Conservation (phyloP, 2,113 vertebrate genomes). For the Dasyornis broadbenti region DNA sequence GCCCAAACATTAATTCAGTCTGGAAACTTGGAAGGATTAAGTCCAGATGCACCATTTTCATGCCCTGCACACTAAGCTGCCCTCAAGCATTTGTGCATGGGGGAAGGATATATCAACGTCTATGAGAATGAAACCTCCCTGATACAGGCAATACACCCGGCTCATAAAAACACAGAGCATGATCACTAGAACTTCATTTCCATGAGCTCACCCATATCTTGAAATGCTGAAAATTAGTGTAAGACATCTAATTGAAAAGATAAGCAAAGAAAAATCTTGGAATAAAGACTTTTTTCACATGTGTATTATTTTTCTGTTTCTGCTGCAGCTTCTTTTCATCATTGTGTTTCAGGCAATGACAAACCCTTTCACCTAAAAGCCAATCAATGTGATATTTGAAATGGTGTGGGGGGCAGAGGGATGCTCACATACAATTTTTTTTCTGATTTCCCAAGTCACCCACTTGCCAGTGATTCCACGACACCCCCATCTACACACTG, state of each 20-base stretch:
- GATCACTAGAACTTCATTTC: neutral
- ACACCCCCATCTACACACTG: neutral
- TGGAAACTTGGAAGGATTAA: neutral
- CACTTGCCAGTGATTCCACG: neutral
- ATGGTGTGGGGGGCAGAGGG: neutral
- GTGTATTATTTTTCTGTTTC: neutral
- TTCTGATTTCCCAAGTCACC: neutral
- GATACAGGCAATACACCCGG: neutral
- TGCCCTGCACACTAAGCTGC: neutral
- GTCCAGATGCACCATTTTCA: neutral
- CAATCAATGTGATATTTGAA: neutral
- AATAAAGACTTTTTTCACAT: neutral
- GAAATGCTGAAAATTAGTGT: neutral
- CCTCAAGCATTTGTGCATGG: neutral
- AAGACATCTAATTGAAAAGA: neutral
- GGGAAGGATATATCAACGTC: neutral
- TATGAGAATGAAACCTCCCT: neutral
- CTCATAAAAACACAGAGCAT: neutral
- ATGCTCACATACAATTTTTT: rapidly evolving
- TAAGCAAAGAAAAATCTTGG: neutral
- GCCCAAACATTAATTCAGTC: neutral
- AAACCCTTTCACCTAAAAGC: neutral
- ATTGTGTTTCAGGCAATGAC: neutral
- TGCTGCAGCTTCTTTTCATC: neutral
- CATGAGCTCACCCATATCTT: neutral